These are phyloP conservation scores for Avahi laniger DNA, from an alignment of 2,797 vertebrate genomes.

Conservation along the genomic window DNA sequence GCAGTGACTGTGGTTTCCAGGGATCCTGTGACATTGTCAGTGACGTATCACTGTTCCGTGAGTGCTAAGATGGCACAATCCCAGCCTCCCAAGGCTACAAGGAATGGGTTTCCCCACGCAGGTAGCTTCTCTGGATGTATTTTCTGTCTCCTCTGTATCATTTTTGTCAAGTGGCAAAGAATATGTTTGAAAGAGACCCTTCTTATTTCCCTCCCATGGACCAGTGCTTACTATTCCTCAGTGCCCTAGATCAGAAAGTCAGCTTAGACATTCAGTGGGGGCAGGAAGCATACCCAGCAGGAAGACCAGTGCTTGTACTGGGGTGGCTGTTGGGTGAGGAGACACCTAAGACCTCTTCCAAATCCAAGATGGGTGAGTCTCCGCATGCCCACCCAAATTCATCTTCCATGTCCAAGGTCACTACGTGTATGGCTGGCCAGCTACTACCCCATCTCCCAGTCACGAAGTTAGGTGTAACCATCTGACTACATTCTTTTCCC, in stretches of 20 bases:
- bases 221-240: background rate
- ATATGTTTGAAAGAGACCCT: background rate
- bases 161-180: background rate
- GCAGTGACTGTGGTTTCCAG: too few species aligned
- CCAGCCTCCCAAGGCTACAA: background rate
- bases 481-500: background rate
- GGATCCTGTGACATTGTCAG: background rate
- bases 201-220: background rate
- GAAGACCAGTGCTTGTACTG: background rate
- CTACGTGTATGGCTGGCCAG: background rate
- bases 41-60: accelerated
- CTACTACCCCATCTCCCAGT: background rate
- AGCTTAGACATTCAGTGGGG: accelerated
- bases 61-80: background rate
- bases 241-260: background rate
- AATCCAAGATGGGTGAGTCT: background rate
- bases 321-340: background rate
- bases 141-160: background rate
- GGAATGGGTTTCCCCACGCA: background rate
- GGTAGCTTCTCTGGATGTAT: background rate
- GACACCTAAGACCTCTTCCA: background rate
- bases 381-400: background rate
- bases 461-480: background rate
- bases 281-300: accelerated
- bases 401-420: background rate